Conservation (phyloP, 2,797 vertebrate species). For the Naso thynnoides region DNA sequence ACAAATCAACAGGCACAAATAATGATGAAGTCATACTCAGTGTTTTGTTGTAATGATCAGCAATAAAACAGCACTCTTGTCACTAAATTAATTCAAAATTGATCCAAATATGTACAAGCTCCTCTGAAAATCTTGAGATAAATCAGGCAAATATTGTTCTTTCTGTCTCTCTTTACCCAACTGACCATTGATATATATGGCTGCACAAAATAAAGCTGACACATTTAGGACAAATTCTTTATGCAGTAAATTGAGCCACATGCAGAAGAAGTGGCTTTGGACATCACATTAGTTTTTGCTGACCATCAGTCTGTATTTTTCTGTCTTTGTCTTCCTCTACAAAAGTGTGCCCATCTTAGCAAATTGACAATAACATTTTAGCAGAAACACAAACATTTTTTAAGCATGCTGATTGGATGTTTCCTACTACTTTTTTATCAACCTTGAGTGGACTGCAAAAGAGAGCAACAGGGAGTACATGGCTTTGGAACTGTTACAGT, state of each 20-base stretch:
- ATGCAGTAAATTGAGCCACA: not conserved
- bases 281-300: not conserved
- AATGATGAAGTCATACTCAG: not conserved
- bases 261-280: not conserved
- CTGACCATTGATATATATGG: constrained; percentile 14
- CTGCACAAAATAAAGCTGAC: not conserved
- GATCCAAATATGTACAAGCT: constrained; percentile 20
- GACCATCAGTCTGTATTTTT: too few species aligned
- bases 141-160: constrained; percentile 32
- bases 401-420: too few species aligned
- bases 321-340: too few species aligned
- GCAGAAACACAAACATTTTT: too few species aligned
- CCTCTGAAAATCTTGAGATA: constrained; percentile 6
- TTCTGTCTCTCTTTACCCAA: not conserved
- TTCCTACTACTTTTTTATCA: too few species aligned
- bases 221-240: not conserved
- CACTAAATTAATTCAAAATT: constrained; percentile 9
- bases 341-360: too few species aligned
- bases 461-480: too few species aligned
- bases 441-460: too few species aligned
- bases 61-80: constrained; percentile 1
- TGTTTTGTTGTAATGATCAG: constrained; percentile 15
- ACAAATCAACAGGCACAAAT: too few species aligned
- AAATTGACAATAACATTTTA: too few species aligned
- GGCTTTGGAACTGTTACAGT: too few species aligned